Evolutionary conservation across 2,797 vertebrate genomes (phyloP).

Genomic region (Leuciscus waleckii): DNA sequence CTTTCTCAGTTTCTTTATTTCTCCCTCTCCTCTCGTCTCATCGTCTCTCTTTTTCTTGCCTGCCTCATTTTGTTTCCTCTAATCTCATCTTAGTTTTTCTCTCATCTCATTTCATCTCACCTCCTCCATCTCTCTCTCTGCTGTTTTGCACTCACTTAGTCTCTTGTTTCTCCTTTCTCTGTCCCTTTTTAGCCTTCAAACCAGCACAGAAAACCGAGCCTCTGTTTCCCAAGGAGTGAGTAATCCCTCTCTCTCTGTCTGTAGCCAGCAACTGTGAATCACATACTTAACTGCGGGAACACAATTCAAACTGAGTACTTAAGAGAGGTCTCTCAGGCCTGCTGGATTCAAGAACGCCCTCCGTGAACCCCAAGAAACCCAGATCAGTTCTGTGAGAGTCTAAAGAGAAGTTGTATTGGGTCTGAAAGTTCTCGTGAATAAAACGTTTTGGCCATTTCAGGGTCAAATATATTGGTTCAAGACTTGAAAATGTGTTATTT

Average conservation of each 20-base stretch:
- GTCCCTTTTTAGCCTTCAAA: constrained; percentile 8
- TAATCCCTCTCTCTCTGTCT: constrained; percentile 57
- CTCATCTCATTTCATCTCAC: not conserved
- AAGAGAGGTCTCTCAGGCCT: not conserved
- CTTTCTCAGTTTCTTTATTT: not conserved
- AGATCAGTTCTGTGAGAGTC: not conserved
- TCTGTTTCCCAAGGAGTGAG: constrained; percentile 65
- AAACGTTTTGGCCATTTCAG: not conserved
- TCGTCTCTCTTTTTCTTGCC: not conserved
- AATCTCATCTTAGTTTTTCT: not conserved
- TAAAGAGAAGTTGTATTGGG: not conserved
- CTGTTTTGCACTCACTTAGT: not conserved
- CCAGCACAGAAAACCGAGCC: constrained; percentile 25
- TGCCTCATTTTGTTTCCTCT: not conserved
- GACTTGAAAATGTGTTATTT: constrained; percentile 8
- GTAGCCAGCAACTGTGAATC: constrained; percentile 39
- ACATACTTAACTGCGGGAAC: constrained; percentile 28
- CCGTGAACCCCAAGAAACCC: not conserved
- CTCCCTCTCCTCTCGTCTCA: not conserved
- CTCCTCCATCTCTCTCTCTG: not conserved
- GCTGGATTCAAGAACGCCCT: constrained; percentile 8
- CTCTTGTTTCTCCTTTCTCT: not conserved
- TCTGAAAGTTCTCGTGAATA: not conserved
- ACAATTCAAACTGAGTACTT: not conserved
- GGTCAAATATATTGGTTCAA: not conserved